phyloP scores from a whole-genome alignment of 35 echinoderm and acorn worm genomes.

The Amphiura filiformis region DNA sequence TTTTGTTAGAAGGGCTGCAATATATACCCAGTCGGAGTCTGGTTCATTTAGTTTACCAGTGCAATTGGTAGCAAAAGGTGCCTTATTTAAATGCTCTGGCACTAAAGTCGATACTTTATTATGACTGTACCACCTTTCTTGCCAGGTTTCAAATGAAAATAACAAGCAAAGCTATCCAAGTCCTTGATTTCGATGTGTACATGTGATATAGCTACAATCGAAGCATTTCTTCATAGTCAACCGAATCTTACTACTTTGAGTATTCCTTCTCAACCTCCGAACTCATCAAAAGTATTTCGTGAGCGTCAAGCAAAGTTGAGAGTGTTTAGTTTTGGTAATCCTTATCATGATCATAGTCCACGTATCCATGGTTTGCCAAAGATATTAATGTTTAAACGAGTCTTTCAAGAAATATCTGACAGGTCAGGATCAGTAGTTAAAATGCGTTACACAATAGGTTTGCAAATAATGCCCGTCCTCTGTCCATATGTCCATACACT shows the following conservation, averaged over 20 bases:
- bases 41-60: neutral
- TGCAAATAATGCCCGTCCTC: neutral
- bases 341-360: too few species aligned
- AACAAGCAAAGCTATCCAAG: neutral
- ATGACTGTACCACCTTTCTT: too few species aligned
- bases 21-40: neutral
- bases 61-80: neutral
- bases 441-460: neutral
- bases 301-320: too few species aligned
- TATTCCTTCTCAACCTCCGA: neutral
- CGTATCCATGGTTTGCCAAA: too few species aligned
- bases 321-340: too few species aligned
- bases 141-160: too few species aligned
- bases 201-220: neutral
- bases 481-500: neutral
- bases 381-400: neutral
- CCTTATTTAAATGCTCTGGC: too few species aligned
- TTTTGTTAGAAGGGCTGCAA: neutral
- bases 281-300: too few species aligned
- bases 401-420: neutral
- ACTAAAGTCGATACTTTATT: too few species aligned
- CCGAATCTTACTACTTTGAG: neutral
- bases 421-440: neutral
- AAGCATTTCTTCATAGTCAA: neutral
- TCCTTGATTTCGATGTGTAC: neutral